Conservation (phyloP, 2,113 vertebrate genomes). For the Saguinus midas region DNA sequence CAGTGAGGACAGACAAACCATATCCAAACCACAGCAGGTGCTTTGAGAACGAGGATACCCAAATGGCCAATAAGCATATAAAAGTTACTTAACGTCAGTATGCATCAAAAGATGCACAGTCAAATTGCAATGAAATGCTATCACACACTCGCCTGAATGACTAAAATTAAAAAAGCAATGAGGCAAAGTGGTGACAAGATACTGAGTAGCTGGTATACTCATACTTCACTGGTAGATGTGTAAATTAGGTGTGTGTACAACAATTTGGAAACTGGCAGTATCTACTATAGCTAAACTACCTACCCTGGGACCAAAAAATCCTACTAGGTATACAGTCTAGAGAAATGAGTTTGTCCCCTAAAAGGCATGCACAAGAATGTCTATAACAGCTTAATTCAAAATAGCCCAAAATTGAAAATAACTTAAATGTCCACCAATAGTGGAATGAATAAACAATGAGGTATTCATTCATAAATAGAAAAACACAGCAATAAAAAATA, state of each 20-base stretch:
- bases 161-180: constrained; percentile 6
- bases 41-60: background rate
- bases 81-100: background rate
- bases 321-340: background rate
- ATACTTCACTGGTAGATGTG: background rate
- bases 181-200: background rate
- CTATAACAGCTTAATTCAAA: background rate
- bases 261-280: constrained; percentile 25
- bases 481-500: background rate
- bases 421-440: background rate
- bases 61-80: background rate
- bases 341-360: background rate
- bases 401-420: background rate
- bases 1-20: background rate
- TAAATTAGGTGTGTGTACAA: background rate
- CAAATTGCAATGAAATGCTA: constrained; percentile 35
- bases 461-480: background rate
- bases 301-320: background rate
- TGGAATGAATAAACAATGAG: background rate
- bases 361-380: background rate
- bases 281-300: background rate
- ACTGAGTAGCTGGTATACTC: background rate
- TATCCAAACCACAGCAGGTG: background rate
- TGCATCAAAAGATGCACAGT: constrained; percentile 23
- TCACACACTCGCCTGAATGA: constrained; percentile 30